Evolutionary conservation across 2,113 vertebrate genomes (phyloP), one percentile per base, ranked within the genome.

Genomic region (Labeo catla): DNA sequence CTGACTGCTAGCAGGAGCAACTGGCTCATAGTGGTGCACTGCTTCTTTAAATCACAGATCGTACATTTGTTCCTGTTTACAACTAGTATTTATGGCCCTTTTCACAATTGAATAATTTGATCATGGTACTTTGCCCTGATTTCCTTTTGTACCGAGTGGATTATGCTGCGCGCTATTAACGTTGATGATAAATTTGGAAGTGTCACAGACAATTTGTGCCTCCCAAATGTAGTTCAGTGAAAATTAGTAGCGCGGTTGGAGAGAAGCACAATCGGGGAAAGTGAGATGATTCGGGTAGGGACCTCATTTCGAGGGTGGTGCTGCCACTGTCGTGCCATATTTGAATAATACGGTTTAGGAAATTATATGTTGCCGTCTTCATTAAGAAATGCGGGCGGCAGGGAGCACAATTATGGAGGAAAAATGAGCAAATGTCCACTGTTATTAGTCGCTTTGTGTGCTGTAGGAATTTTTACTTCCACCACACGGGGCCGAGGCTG

Each of bases 341-440:
- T 87, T 47, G 43, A 88, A 88, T 83, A 78, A 78, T 76, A 34
- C 10, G 57, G 57, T 85, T 28, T 80, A 84, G 85, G 91, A 84
- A 89, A 92, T 89, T 76, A 76, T 65, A 89, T 11, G 50, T 89
- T 91, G 85, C 83, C 84, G 80, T 70, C 65, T 87, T 90, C 19
- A 49, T 65, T 87, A 89, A 77, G 52, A 86, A 79, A 78, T 52
- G 76, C 80, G 70, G 13, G 57, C 57, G 66, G 70, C 66, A 79
- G 86, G 83, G 89, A 90, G 72, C 49, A 83, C 19, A 76, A 45
- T 66, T 65, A 89, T n/a, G 59, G 50, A 86, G 19, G 78, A 83
- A 89, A 81, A 73, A 65, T 39, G 36, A 57, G 8, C 21, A 23
- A 66, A 76, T 82, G 86, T 88, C 81, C 57, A 47, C 81, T 87